phyloP scores from a whole-genome alignment of 2,113 vertebrate genomes.

The Anas platyrhynchos region DNA sequence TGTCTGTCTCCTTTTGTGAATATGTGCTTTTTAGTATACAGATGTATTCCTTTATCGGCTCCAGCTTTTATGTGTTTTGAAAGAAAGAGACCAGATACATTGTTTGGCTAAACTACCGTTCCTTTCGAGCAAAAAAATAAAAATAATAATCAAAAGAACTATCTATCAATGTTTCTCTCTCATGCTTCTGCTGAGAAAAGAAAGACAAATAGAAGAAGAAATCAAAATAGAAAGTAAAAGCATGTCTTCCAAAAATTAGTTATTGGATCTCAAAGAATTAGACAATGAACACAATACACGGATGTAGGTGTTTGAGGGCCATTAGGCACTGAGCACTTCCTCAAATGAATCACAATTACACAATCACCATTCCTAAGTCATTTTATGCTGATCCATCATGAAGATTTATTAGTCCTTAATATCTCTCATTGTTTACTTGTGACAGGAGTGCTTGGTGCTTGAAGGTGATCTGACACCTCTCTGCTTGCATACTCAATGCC shows the following conservation, averaged over 20 bases:
- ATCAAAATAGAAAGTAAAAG: not conserved
- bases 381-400: slow-evolving; percentile 9
- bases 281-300: not conserved
- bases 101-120: not conserved
- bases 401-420: slow-evolving; percentile 43
- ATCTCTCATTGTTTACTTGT: slow-evolving; percentile 21
- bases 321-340: slow-evolving; percentile 24
- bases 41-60: not conserved
- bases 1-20: not conserved
- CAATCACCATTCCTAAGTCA: not conserved
- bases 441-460: not conserved
- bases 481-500: not conserved
- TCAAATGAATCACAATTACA: slow-evolving; percentile 34
- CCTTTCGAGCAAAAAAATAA: not conserved
- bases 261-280: not conserved
- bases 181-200: not conserved
- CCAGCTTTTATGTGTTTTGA: not conserved
- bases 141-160: not conserved
- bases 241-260: not conserved
- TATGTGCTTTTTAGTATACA: not conserved
- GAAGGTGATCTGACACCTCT: not conserved
- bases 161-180: not conserved
- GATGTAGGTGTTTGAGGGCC: slow-evolving; percentile 6
- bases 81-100: not conserved
- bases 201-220: not conserved